phyloP scores from a whole-genome alignment of 1,140 invertebrate species.

The Drosophila guanche region DNA sequence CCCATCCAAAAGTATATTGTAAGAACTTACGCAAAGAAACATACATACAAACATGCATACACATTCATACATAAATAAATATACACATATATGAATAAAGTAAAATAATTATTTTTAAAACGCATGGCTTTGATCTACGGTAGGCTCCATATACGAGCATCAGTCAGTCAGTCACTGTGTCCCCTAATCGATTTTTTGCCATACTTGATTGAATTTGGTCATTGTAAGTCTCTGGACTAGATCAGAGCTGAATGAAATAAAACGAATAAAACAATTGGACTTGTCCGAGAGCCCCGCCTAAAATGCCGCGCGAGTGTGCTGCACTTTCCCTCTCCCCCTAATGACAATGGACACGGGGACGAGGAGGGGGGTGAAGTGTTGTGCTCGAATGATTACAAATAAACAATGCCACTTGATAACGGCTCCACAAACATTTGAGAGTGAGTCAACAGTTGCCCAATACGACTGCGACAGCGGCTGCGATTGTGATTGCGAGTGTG shows the following conservation, averaged over 20 bases:
- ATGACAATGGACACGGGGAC: slow-evolving; percentile 14
- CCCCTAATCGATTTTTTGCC: slow-evolving; percentile 19
- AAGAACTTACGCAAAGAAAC: slow-evolving; percentile 9
- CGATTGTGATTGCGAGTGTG: slow-evolving; percentile 19
- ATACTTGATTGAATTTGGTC: slow-evolving; percentile 45
- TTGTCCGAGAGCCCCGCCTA: slow-evolving; percentile 20
- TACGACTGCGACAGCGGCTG: not conserved
- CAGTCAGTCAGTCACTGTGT: slow-evolving; percentile 1
- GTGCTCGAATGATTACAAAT: slow-evolving; percentile 23
- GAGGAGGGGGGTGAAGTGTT: not conserved
- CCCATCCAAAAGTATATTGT: not conserved
- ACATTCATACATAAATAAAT: slow-evolving; percentile 2
- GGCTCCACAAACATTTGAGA: slow-evolving; percentile 29
- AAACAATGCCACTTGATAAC: slow-evolving; percentile 46
- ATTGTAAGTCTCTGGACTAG: slow-evolving; percentile 17
- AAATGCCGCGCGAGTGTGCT: slow-evolving; percentile 11
- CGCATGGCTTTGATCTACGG: slow-evolving; percentile 7
- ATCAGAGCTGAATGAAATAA: slow-evolving; percentile 2
- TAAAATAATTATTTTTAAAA: slow-evolving; percentile 32
- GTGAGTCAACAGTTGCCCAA: slow-evolving; percentile 30
- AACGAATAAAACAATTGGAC: slow-evolving; percentile 14
- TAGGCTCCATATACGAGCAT: slow-evolving; percentile 21
- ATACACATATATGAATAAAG: slow-evolving; percentile 29
- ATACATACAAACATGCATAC: not conserved
- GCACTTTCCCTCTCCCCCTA: not conserved